Percentiles rank a stretch among this genome's conserved stretches.
Evolutionary conservation across 2,113 vertebrate species (phyloP).

Genomic region (Mesocricetus auratus): DNA sequence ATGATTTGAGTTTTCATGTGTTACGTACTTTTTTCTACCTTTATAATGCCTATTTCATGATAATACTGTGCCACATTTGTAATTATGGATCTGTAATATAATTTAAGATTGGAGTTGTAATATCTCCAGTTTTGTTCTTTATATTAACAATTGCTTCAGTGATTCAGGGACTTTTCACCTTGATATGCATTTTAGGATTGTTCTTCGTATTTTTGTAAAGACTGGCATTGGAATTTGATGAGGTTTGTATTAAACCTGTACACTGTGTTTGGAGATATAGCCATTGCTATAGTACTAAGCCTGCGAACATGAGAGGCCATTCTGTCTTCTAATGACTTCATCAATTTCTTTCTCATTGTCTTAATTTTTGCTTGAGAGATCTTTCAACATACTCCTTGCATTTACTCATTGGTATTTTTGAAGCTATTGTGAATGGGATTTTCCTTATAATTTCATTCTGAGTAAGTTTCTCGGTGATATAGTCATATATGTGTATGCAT

Average conservation of each 20-base stretch:
- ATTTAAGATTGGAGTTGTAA: neutral
- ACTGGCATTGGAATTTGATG: neutral
- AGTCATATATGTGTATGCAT: neutral
- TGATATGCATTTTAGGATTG: neutral
- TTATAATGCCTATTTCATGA: neutral
- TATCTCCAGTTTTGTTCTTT: neutral
- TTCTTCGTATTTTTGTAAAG: neutral
- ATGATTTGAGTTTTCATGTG: neutral
- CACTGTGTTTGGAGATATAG: neutral
- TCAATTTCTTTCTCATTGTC: neutral
- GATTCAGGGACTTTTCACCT: neutral
- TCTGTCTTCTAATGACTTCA: neutral
- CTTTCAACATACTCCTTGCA: neutral
- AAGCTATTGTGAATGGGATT: neutral
- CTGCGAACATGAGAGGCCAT: neutral
- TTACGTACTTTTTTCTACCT: neutral
- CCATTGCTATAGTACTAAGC: neutral
- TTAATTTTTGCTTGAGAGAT: neutral
- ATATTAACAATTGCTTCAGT: neutral
- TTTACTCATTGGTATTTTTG: neutral
- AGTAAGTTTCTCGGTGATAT: neutral
- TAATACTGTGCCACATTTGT: neutral
- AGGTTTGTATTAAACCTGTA: neutral
- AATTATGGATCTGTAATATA: neutral
- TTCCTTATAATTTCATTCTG: neutral